Conservation (phyloP, 2,113 vertebrate species). For the Notothenia coriiceps region DNA sequence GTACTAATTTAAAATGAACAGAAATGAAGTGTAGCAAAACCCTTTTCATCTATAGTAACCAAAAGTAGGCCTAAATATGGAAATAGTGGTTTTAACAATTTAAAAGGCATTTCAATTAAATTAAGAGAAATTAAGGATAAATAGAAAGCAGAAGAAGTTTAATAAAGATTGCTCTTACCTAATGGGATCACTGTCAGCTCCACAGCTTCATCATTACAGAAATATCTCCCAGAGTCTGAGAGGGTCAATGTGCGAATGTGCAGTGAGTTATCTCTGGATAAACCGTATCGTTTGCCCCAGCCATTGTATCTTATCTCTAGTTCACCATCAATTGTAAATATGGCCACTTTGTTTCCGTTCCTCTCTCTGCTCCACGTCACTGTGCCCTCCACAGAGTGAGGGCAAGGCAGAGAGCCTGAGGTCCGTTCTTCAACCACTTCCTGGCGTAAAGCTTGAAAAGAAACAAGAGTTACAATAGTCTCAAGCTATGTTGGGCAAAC, state of each 20-base stretch:
- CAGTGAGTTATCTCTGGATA: rapidly evolving
- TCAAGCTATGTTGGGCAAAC: too few species aligned
- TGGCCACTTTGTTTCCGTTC: not conserved
- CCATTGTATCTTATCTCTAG: rapidly evolving
- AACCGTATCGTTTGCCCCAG: rapidly evolving
- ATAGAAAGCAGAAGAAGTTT: not conserved
- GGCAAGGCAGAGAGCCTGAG: rapidly evolving
- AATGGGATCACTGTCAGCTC: conserved; percentile 31
- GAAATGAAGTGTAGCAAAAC: too few species aligned
- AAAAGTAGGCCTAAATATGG: too few species aligned
- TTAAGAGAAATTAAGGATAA: not conserved
- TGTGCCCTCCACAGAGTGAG: rapidly evolving
- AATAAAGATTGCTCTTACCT: conserved; percentile 25
- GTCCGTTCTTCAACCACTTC: rapidly evolving
- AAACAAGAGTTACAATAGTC: not conserved
- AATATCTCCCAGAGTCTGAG: conserved; percentile 40
- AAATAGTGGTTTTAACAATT: too few species aligned
- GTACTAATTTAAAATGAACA: too few species aligned
- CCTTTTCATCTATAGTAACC: too few species aligned
- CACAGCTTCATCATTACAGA: conserved; percentile 6
- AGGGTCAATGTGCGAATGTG: rapidly evolving
- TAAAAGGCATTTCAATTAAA: too few species aligned
- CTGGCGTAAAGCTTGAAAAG: conserved; percentile 14
- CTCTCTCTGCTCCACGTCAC: conserved; percentile 38
- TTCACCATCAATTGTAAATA: rapidly evolving